A percentile compares a stretch with the other conserved stretches of the same genome.
phyloP scores from a whole-genome alignment of 2,797 vertebrate species.

The Tinamus major region DNA sequence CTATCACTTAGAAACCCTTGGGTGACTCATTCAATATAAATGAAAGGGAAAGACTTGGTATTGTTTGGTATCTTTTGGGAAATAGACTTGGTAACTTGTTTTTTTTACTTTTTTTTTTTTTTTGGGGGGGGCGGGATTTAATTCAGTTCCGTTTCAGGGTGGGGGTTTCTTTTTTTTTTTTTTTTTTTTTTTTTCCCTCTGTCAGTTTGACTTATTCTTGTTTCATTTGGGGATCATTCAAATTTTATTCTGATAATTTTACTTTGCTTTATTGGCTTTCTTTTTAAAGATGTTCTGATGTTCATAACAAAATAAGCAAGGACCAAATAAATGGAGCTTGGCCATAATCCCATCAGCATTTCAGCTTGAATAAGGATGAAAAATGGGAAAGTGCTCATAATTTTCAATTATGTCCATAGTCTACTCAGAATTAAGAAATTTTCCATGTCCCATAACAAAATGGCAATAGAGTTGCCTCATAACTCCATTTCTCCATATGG shows the following conservation, averaged over 20 bases:
- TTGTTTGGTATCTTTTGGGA: background rate
- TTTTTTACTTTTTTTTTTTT: background rate
- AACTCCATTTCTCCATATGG: background rate
- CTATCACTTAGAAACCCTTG: background rate
- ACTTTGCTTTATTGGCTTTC: background rate
- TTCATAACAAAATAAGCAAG: background rate
- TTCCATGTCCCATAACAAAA: background rate
- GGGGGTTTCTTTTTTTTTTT: background rate
- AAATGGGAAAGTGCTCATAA: background rate
- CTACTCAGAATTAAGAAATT: background rate
- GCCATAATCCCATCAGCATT: background rate
- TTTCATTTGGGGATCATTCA: background rate
- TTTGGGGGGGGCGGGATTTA: no score
- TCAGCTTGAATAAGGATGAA: background rate
- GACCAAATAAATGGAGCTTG: background rate
- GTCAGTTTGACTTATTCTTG: background rate
- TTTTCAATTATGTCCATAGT: background rate
- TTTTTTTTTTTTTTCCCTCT: background rate
- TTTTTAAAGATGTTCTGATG: background rate
- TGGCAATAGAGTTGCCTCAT: background rate
- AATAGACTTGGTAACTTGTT: background rate
- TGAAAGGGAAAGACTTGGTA: background rate
- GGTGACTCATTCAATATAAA: constrained; percentile 13
- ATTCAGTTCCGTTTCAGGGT: background rate
- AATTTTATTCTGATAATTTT: constrained; percentile 23